Evolutionary conservation across 2,888 invertebrate species (phyloP), one percentile per base, ranked within the genome.

Genomic region (Clistopyga incitator): DNA sequence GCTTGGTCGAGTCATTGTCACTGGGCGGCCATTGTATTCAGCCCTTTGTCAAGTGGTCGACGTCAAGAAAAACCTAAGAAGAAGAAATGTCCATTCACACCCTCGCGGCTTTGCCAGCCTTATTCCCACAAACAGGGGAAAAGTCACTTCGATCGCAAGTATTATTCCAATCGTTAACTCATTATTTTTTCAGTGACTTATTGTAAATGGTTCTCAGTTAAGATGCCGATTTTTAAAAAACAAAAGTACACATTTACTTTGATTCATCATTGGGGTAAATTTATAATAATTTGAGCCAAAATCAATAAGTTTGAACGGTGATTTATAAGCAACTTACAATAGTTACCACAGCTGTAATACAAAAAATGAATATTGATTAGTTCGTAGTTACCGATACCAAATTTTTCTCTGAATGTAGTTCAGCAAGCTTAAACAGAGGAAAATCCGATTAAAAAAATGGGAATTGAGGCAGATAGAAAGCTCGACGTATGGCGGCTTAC

Each of bases 401-500:
- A 38, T 38, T 38, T 38, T 38, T 38, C 38, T 38, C 23, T 50
- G 47, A 2, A 3, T 47, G 13, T 2, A 52, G 34, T 56, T 25
- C 25, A 25, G 25, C 10, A 45, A 61, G 47, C 59, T 59, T 10
- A n/a, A 45, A 29, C 6, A 74, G 47, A 13, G 47, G 4, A 13
- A 29, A 34, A 18, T 38, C 20, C 29, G 64, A 34, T 34, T 23
- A 52, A 52, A 34, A 61, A 56, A 78, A 42, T n/a, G 25, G 50
- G 29, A 56, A 71, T 61, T 59, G 56, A 50, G 64, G 25, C 2
- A 82, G 67, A 23, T 77, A 67, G 74, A 61, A 47, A 61, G 47
- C 74, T 47, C 70, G 65, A 81, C 50, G 77, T 84, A 84, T 84
- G 70, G 74, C 64, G 84, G 70, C 72, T 80, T 84, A 83, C 74